A percentile compares a stretch with the other conserved stretches of the same genome.
Conservation (phyloP, 1,140 invertebrate species). For the Asobara japonica region DNA sequence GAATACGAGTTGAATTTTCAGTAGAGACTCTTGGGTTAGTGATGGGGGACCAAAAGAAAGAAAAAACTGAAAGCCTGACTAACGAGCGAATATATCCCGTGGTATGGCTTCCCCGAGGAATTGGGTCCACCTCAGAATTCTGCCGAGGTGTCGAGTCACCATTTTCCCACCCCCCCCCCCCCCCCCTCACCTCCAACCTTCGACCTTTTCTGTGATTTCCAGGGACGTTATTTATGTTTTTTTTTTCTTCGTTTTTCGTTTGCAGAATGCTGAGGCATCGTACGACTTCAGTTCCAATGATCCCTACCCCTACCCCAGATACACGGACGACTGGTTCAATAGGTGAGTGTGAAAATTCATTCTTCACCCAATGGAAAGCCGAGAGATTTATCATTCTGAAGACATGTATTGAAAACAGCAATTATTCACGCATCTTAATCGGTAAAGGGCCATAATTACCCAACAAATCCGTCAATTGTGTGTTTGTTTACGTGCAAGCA, state of each 20-base stretch:
- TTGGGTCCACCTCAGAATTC: not conserved
- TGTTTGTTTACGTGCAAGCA: too few species aligned
- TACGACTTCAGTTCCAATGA: constrained; percentile 99
- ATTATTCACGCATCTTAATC: too few species aligned
- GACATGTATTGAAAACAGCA: too few species aligned
- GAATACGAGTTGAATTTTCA: not conserved
- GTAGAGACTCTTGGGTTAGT: not conserved
- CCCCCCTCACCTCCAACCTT: not conserved
- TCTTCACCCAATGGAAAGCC: not conserved
- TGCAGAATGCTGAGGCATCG: constrained; percentile 94
- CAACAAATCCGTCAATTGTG: too few species aligned
- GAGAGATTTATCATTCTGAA: too few species aligned
- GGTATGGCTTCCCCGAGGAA: not conserved
- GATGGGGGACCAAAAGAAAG: not conserved
- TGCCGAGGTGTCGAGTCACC: not conserved
- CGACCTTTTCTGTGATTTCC: constrained; percentile 18
- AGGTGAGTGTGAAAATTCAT: constrained; percentile 73
- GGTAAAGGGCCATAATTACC: too few species aligned
- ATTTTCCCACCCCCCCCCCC: not conserved
- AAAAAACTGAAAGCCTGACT: not conserved
- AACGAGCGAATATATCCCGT: not conserved
- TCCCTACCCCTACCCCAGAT: constrained; percentile 95
- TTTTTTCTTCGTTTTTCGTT: constrained; percentile 45
- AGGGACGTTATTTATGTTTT: not conserved
- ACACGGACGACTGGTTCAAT: constrained; percentile 98